These are phyloP conservation scores for Empidonax alnorum DNA, from an alignment of 2,113 vertebrate genomes.

Conservation along the genomic window DNA sequence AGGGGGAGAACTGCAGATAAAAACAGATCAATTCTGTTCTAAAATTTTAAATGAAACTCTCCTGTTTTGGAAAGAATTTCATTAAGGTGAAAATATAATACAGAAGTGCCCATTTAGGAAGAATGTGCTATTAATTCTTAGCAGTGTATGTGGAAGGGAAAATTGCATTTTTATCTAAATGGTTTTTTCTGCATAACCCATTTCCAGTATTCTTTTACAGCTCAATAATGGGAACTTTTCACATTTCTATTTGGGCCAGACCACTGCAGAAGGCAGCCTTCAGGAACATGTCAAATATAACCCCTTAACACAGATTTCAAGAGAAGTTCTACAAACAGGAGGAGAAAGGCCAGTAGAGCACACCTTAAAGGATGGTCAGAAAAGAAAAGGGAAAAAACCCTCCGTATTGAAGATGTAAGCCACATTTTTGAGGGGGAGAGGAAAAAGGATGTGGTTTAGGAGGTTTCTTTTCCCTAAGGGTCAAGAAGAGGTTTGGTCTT, in stretches of 20 bases:
- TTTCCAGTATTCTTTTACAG: conserved; percentile 69
- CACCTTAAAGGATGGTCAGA: not conserved
- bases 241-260: conserved; percentile 56
- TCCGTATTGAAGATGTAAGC: not conserved
- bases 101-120: conserved; percentile 73
- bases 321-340: not conserved
- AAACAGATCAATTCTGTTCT: conserved; percentile 56
- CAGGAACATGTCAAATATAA: conserved; percentile 29
- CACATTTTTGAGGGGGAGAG: not conserved
- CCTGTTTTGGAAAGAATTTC: conserved; percentile 75
- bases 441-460: not conserved
- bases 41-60: conserved; percentile 70
- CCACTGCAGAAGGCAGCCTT: conserved; percentile 4
- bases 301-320: conserved; percentile 22
- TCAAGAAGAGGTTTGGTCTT: not conserved
- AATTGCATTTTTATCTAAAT: conserved; percentile 81
- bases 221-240: conserved; percentile 64
- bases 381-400: not conserved
- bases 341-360: not conserved
- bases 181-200: conserved; percentile 75
- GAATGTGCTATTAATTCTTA: conserved; percentile 78
- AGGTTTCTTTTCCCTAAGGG: not conserved
- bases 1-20: not conserved
- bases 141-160: conserved; percentile 66
- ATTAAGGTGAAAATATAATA: conserved; percentile 75